A percentile compares a stretch with the other conserved stretches of the same genome.
Conservation (phyloP, 2,797 vertebrate species). For the Eutrigla gurnardus region DNA sequence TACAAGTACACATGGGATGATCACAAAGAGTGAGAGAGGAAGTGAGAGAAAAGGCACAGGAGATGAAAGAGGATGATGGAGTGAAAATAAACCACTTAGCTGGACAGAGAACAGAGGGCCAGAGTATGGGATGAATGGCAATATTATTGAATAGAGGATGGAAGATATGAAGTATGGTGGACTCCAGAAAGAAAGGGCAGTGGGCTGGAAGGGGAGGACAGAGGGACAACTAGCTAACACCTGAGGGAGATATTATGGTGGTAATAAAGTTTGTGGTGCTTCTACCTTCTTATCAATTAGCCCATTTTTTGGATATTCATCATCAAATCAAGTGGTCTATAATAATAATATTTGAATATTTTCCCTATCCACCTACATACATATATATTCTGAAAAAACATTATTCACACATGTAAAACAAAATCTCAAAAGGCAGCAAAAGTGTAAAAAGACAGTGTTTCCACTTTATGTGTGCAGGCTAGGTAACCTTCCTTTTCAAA, state of each 20-base stretch:
- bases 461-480: background rate
- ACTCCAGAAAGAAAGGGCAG: slow-evolving; percentile 5
- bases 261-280: background rate
- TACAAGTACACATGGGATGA: slow-evolving; percentile 32
- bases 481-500: background rate
- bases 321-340: background rate
- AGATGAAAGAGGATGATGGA: slow-evolving; percentile 22
- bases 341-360: background rate
- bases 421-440: background rate
- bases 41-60: background rate
- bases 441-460: background rate
- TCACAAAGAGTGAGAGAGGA: slow-evolving; percentile 28
- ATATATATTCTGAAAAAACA: background rate
- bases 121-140: slow-evolving; percentile 19
- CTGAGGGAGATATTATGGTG: background rate
- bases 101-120: slow-evolving; percentile 29
- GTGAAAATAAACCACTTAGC: slow-evolving; percentile 14
- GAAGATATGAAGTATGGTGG: slow-evolving; percentile 9
- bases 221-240: background rate
- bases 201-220: background rate
- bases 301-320: background rate
- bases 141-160: slow-evolving; percentile 18
- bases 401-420: background rate
- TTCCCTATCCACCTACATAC: too few relatives aligned
- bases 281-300: background rate